phyloP scores from a whole-genome alignment of 2,888 invertebrate genomes.

The Falcaria lacertinaria region DNA sequence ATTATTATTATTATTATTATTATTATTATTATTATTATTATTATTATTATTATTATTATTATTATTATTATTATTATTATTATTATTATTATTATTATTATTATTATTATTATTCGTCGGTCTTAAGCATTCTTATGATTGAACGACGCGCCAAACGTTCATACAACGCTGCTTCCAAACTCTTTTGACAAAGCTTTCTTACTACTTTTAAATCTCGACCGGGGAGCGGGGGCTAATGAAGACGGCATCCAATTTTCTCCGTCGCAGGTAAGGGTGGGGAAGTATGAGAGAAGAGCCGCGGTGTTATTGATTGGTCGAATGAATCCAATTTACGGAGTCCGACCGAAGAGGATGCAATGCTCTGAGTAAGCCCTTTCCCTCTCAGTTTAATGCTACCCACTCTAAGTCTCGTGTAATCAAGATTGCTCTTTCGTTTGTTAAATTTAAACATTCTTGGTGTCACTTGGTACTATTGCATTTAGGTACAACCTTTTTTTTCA shows the following conservation, averaged over 20 bases:
- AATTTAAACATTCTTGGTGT: not conserved
- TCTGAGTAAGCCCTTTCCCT: conserved; percentile 1
- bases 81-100: too few species aligned
- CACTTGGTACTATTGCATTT: not conserved
- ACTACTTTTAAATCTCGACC: conserved; percentile 45
- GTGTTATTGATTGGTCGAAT: conserved; percentile 50
- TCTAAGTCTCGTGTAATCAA: not conserved
- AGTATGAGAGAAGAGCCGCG: conserved; percentile 7
- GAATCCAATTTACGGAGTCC: conserved; percentile 44
- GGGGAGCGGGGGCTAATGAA: conserved; percentile 63
- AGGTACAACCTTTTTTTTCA: too few species aligned
- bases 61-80: too few species aligned
- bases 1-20: too few species aligned
- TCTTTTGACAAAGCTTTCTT: not conserved
- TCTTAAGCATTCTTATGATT: too few species aligned
- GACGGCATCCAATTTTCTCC: conserved; percentile 61
- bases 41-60: too few species aligned
- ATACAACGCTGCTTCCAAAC: too few species aligned
- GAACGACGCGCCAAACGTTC: too few species aligned
- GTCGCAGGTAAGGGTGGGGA: conserved; percentile 12
- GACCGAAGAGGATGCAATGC: not conserved
- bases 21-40: too few species aligned
- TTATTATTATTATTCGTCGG: too few species aligned
- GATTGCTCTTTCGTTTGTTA: not conserved
- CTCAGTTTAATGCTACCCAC: not conserved